These are phyloP conservation scores for Cyclophora punctaria DNA, from an alignment of 2,888 invertebrate species.

Conservation along the genomic window DNA sequence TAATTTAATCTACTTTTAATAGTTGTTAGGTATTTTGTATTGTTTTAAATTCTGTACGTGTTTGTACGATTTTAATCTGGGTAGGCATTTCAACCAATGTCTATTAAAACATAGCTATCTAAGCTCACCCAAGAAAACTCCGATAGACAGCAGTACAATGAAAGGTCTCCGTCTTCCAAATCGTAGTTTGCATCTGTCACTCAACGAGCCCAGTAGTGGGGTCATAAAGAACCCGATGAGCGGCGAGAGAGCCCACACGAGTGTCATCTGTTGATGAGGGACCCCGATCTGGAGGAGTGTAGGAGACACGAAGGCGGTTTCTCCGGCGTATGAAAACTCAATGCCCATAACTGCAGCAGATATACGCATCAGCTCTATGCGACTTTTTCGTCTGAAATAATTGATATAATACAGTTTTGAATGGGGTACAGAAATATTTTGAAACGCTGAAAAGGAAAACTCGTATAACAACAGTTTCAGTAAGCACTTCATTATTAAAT, in stretches of 20 bases:
- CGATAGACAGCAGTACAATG: constrained; percentile 90
- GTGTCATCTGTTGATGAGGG: constrained; percentile 93
- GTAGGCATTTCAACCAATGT: constrained; percentile 1
- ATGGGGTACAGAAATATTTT: too few relatives aligned
- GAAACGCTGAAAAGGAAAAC: too few relatives aligned
- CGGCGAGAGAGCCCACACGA: constrained; percentile 96
- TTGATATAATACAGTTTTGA: too few relatives aligned
- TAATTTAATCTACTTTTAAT: constrained; percentile 2
- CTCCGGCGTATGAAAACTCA: constrained; percentile 97
- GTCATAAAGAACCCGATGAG: constrained; percentile 95
- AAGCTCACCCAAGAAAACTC: constrained; percentile 87
- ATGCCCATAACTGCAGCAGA: constrained; percentile 98
- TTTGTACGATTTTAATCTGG: too few relatives aligned
- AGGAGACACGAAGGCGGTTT: constrained; percentile 97
- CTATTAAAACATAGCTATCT: too few relatives aligned
- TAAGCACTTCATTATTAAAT: too few relatives aligned
- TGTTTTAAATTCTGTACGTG: too few relatives aligned
- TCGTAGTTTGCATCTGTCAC: constrained; percentile 88
- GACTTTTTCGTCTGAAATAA: constrained; percentile 80
- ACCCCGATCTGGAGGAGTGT: constrained; percentile 94
- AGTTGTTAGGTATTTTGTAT: too few relatives aligned
- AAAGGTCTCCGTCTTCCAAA: constrained; percentile 94
- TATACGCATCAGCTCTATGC: constrained; percentile 87
- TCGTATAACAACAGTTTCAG: too few relatives aligned
- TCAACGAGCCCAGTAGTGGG: constrained; percentile 92